Base-by-base conservation (phyloP, 2,113 vertebrate species). In the Pitta sordida region DNA sequence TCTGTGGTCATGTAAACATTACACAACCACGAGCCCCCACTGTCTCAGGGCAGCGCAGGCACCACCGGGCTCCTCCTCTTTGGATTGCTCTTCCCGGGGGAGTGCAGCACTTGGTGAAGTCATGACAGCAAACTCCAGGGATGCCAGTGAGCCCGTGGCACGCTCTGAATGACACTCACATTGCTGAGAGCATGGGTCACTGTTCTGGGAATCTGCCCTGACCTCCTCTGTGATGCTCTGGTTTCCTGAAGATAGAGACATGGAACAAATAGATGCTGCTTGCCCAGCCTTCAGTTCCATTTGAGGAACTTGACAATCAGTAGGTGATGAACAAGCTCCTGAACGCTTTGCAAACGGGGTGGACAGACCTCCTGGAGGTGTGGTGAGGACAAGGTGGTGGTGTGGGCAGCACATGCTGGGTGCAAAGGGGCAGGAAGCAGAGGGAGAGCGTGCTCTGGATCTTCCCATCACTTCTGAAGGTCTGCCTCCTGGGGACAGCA, bases 1-100 rank as follows among this genome's bases (percentile, higher is more conserved):
- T 90, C 90, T 95, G 93, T 94, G 93, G 93, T 96, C 87, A n/a
- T 83, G 82, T 94, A 96, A 96, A 96, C 91, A 96, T 95, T 96
- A 88, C 94, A 88, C 94, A 95, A 93, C 39, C 63, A 29, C 0
- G 15, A 94, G 91, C 91, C 93, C 90, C 90, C 0, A 16, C 90
- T 95, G 93, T 73, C 75, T 44, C 90, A 91, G 93, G 94, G 96
- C 91, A 94, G 83, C 4, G 2, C 30, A 95, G 69, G 71, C 83
- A 94, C 83, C 90, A 74, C 30, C 0, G 63, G 62, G 30, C 95
- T 96, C 93, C 93, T 96, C 92, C 95, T 95, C 95, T 86, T 73
- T 83, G 83, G 71, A 80, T 32, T 90, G 58, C 68, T 94, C 85
- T 90, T 93, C 83, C 71, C 70, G 70, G 82, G 87, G 87, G 82